These are phyloP conservation scores for Zapornia atra DNA, from an alignment of 2,113 vertebrate species.

Conservation along the genomic window DNA sequence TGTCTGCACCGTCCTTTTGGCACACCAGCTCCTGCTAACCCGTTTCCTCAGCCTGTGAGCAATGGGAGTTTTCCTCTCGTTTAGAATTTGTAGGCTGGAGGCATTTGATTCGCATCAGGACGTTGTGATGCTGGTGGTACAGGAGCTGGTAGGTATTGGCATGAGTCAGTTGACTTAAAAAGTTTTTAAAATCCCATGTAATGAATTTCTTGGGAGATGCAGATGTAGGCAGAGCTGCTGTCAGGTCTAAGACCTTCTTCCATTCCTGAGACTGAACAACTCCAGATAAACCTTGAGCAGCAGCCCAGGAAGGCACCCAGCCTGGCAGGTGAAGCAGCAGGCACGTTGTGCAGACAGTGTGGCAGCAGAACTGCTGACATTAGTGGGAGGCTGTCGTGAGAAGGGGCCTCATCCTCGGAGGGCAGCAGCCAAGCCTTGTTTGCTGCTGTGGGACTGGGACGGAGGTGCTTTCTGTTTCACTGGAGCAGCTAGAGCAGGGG, in stretches of 20 bases:
- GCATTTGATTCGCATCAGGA: background rate
- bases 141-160: background rate
- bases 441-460: background rate
- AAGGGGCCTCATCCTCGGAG: background rate
- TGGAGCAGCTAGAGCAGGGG: background rate
- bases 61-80: background rate
- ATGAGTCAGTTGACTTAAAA: background rate
- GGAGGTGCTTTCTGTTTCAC: background rate
- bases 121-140: background rate
- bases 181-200: background rate
- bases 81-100: background rate
- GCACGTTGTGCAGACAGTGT: background rate
- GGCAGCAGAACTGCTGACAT: background rate
- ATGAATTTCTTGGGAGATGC: background rate
- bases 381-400: background rate
- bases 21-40: background rate
- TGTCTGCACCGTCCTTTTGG: background rate
- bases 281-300: background rate
- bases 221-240: background rate
- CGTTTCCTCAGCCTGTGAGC: background rate
- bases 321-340: background rate
- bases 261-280: background rate
- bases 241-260: background rate
- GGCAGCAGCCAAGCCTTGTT: background rate
- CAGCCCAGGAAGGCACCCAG: slow-evolving; percentile 14